phyloP scores from a whole-genome alignment of 2,888 invertebrate species.

The Euphydryas editha region DNA sequence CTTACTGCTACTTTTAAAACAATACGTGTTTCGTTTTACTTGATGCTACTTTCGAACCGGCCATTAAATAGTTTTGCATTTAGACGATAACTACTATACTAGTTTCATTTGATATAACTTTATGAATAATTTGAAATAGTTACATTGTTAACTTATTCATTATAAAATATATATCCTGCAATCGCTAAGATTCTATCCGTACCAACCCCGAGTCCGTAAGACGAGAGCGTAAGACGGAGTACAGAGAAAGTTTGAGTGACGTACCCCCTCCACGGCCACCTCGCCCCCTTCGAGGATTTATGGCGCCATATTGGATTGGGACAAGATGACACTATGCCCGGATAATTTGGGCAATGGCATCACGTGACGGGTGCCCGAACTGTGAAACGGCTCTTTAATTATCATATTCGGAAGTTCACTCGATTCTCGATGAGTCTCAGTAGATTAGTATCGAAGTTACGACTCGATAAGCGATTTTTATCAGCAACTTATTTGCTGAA shows the following conservation, averaged over 20 bases:
- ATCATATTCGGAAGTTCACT: constrained; percentile 68
- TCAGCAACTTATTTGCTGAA: constrained; percentile 20
- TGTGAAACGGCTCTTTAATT: constrained; percentile 81
- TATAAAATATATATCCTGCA: constrained; percentile 41
- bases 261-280: constrained; percentile 72
- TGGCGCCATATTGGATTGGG: constrained; percentile 84
- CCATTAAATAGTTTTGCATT: not conserved
- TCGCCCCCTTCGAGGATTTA: constrained; percentile 76
- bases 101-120: not conserved
- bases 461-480: constrained; percentile 18
- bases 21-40: not conserved
- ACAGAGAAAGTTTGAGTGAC: constrained; percentile 84
- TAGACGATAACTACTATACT: not conserved
- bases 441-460: constrained; percentile 33
- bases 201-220: constrained; percentile 71
- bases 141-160: not conserved
- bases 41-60: not conserved
- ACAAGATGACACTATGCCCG: constrained; percentile 83
- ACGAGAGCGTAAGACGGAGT: constrained; percentile 80
- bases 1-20: not conserved
- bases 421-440: constrained; percentile 9
- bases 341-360: constrained; percentile 84
- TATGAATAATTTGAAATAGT: not conserved
- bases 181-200: constrained; percentile 60
- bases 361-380: constrained; percentile 76